These are phyloP conservation scores for Platycercus adscitus DNA, from an alignment of 2,113 vertebrate genomes.

Conservation along the genomic window DNA sequence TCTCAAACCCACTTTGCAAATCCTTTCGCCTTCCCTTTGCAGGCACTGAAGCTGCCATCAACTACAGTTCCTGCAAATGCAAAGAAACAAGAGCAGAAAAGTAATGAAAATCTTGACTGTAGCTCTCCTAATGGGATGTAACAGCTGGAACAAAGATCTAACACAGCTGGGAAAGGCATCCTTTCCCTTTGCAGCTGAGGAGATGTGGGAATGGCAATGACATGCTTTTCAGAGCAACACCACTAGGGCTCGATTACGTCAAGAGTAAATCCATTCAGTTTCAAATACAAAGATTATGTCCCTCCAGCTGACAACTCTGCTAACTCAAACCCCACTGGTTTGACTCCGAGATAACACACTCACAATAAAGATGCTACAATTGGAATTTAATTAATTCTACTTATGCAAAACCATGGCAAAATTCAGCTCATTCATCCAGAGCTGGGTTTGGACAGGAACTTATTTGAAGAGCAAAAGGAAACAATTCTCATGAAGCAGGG, in stretches of 20 bases:
- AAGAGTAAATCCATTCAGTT: constrained; percentile 55
- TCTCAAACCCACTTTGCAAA: constrained; percentile 2
- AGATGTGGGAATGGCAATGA: background rate
- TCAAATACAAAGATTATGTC: constrained; percentile 29
- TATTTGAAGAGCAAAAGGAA: constrained; percentile 32
- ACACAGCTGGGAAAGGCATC: constrained; percentile 46
- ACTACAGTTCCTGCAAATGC: constrained; percentile 27
- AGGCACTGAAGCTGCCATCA: constrained; percentile 40
- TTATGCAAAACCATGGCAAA: constrained; percentile 54
- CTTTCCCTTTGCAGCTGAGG: background rate
- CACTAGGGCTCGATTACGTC: background rate
- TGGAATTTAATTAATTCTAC: constrained; percentile 60
- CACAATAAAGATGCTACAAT: constrained; percentile 55
- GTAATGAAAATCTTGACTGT: constrained; percentile 12
- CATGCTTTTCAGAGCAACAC: constrained; percentile 14
- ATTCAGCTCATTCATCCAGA: constrained; percentile 43
- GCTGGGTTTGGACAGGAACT: background rate
- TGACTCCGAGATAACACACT: constrained; percentile 26
- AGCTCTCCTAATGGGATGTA: constrained; percentile 64
- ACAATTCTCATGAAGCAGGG: background rate
- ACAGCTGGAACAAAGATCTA: constrained; percentile 68
- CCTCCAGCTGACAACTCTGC: constrained; percentile 51
- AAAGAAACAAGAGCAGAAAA: constrained; percentile 67
- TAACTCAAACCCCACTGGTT: constrained; percentile 47
- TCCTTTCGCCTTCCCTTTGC: constrained; percentile 35